Percentiles rank a stretch among this genome's conserved stretches.
Evolutionary conservation across 1,140 invertebrate genomes (phyloP).

Genomic region (Tribolium castaneum): DNA sequence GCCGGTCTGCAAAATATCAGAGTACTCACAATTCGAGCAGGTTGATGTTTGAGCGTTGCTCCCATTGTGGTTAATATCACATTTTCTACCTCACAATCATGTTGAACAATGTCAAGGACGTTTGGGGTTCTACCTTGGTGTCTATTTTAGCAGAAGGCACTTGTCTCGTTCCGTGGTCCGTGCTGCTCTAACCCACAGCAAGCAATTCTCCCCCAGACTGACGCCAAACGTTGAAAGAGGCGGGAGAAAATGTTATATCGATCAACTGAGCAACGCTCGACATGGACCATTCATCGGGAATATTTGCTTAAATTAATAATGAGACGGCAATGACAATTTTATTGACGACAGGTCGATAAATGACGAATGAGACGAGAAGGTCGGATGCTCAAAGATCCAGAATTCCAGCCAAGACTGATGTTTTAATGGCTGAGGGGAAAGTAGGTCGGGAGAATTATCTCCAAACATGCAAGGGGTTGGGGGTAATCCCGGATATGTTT

Average conservation of each 20-base stretch:
- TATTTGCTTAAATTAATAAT: not conserved
- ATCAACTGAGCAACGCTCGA: slow-evolving; percentile 3
- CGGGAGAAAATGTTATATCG: slow-evolving; percentile 23
- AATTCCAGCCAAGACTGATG: no score
- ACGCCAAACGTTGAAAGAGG: slow-evolving; percentile 25
- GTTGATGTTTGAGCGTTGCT: not conserved
- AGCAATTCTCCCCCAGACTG: slow-evolving; percentile 11
- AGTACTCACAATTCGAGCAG: not conserved
- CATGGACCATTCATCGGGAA: not conserved
- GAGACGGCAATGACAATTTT: not conserved
- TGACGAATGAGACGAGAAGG: not conserved
- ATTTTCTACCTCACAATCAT: not conserved
- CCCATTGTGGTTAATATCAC: not conserved
- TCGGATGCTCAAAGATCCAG: no score
- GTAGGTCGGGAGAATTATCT: no score
- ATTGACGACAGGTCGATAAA: not conserved
- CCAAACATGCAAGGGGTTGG: no score
- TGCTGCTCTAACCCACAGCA: slow-evolving; percentile 1
- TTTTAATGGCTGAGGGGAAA: no score
- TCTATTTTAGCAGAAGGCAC: slow-evolving; percentile 15
- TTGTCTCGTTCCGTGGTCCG: not conserved
- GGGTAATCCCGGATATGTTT: no score
- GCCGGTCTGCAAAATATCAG: not conserved
- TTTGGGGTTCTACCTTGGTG: not conserved
- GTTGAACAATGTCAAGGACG: not conserved